Evolutionary conservation across 2,113 vertebrate species (phyloP).

Genomic region (Menidia beryllina): DNA sequence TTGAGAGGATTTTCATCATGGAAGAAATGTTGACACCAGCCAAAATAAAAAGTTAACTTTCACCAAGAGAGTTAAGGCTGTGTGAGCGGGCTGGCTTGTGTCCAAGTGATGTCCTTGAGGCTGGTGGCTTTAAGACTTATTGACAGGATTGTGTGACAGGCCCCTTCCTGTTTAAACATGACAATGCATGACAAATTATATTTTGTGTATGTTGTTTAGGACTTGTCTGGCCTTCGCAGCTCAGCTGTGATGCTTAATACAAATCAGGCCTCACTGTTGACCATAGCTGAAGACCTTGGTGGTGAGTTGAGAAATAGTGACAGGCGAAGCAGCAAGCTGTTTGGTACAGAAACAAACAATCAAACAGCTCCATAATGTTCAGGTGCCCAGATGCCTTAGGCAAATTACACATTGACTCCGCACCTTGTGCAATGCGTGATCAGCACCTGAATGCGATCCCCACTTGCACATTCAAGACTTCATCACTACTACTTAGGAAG

Average conservation of each 20-base stretch:
- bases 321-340: background rate
- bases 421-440: slow-evolving; percentile 11
- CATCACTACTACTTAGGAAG: background rate
- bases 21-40: too few relatives aligned
- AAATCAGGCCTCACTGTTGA: background rate
- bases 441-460: background rate
- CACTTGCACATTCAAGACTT: background rate
- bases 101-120: too few relatives aligned
- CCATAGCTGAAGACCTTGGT: background rate
- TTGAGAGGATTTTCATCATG: too few relatives aligned
- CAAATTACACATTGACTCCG: background rate
- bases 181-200: background rate
- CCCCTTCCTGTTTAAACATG: slow-evolving; percentile 1
- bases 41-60: too few relatives aligned
- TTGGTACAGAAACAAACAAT: background rate
- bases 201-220: background rate
- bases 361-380: background rate
- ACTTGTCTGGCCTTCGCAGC: background rate
- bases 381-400: background rate
- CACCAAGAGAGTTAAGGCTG: too few relatives aligned
- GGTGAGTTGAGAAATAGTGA: background rate
- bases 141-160: background rate
- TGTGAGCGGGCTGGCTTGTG: too few relatives aligned
- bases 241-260: background rate
- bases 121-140: background rate